Evolutionary conservation across 2,888 invertebrate species (phyloP).

Genomic region (Tiliacea citrago): DNA sequence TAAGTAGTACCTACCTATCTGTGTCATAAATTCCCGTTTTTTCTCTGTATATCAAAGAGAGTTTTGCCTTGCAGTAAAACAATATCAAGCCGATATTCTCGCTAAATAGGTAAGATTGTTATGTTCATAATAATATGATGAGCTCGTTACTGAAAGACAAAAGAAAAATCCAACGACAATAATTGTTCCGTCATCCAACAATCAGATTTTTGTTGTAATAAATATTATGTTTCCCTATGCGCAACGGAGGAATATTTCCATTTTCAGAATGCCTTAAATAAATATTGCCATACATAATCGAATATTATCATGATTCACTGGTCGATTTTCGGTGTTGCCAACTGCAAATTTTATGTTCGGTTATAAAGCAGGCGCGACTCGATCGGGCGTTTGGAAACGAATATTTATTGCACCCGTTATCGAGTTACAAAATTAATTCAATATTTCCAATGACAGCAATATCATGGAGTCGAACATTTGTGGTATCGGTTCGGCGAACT

Average conservation of each 20-base stretch:
- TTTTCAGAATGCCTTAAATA: conserved; percentile 20
- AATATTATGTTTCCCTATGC: neutral
- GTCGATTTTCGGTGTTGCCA: conserved; percentile 48
- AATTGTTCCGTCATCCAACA: neutral
- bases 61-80: neutral
- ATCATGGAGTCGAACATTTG: conserved; percentile 39
- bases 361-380: conserved; percentile 50
- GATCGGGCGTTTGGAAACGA: conserved; percentile 54
- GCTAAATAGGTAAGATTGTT: neutral
- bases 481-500: conserved; percentile 12
- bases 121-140: neutral
- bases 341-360: conserved; percentile 52
- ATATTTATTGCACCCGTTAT: conserved; percentile 61
- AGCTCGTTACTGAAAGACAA: conserved; percentile 2
- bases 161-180: neutral
- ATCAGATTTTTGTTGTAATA: neutral
- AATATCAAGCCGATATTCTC: neutral
- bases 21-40: neutral
- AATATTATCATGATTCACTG: conserved; percentile 48
- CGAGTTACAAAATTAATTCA: conserved; percentile 63
- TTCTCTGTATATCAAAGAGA: neutral
- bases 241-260: conserved; percentile 1
- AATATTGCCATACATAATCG: conserved; percentile 36
- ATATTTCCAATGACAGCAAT: conserved; percentile 50
- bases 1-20: neutral